Conservation (phyloP, 2,888 invertebrate genomes). For the Drosophila kuntzei region DNA sequence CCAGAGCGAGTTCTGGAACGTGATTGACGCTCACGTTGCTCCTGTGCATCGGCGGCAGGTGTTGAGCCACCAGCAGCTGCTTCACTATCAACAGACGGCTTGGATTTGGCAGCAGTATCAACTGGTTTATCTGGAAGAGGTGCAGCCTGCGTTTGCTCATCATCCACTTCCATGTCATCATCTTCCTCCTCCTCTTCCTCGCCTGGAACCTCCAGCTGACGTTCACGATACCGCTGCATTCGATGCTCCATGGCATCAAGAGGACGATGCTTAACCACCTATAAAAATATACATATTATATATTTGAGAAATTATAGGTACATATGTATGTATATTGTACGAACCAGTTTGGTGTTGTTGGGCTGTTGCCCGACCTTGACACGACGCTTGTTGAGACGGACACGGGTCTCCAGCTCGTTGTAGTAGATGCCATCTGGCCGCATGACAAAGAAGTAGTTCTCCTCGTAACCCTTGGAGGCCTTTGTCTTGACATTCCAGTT, state of each 20-base stretch:
- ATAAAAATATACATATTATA: not conserved
- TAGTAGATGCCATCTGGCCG: slow-evolving; percentile 96
- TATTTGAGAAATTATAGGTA: no score
- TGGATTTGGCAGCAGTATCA: slow-evolving; percentile 12
- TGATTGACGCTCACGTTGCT: slow-evolving; percentile 78
- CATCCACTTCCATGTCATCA: slow-evolving; percentile 86
- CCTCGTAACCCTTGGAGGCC: slow-evolving; percentile 96
- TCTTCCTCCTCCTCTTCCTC: slow-evolving; percentile 90
- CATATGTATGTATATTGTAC: slow-evolving; percentile 4
- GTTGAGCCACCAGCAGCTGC: slow-evolving; percentile 29
- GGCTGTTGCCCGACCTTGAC: slow-evolving; percentile 90
- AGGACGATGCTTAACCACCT: slow-evolving; percentile 93
- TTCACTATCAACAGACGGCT: slow-evolving; percentile 6
- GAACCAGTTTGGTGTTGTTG: slow-evolving; percentile 88
- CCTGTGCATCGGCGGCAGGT: slow-evolving; percentile 62
- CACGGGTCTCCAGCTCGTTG: slow-evolving; percentile 97
- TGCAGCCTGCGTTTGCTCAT: slow-evolving; percentile 34
- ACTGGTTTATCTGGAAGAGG: slow-evolving; percentile 50
- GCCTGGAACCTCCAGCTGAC: slow-evolving; percentile 94
- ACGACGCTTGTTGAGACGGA: slow-evolving; percentile 96
- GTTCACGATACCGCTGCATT: slow-evolving; percentile 94
- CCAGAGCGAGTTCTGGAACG: slow-evolving; percentile 74
- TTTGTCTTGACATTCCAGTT: slow-evolving; percentile 99
- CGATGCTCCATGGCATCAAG: slow-evolving; percentile 93
- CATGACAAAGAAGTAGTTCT: slow-evolving; percentile 98